Base-by-base conservation (phyloP, 1,140 invertebrate genomes). In the Sycophaga agraensis region DNA sequence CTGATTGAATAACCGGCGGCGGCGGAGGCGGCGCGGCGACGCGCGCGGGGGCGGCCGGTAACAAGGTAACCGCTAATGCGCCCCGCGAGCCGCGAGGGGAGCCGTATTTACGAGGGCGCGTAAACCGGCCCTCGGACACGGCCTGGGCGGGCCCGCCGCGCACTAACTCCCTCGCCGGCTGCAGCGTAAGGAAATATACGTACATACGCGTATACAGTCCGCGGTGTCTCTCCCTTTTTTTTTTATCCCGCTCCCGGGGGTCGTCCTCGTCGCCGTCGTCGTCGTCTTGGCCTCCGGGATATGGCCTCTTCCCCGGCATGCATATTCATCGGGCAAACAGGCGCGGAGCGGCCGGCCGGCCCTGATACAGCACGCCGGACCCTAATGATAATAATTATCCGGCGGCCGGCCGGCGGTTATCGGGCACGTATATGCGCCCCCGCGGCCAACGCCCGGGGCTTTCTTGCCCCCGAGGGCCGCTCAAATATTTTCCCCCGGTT, bases 101-200 rank as follows among this genome's bases (percentile, higher is more conserved):
- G 11, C 12, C 31, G 24, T 63, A 63, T 63, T 63, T 63, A 63
- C 61, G 61, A 63, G 37, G 28, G 22, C 31, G 61, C 61, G 61
- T 63, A 63, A 63, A 63, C 57, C 28, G 11, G 12, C 35, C 69
- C 66, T 66, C 59, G 50, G 67, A 76, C 73, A 76, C 51, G 71
- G 70, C 63, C 67, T 75, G 74, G 74, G 74, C 74, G 74, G 69
- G 55, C 61, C 65, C 61, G 51, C 51, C 40, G 58, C 66, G 64
- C 63, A 66, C 70, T 74, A 73, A 74, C 72, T n/a, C n/a, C n/a
- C n/a, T 73, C 66, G 48, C 48, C 35, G 28, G 31, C 31, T 34
- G 7, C 45, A 19, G 16, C 39, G 16, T 19, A 17, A 42, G 7
- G 17, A n/a, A n/a, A 42, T 5, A 19, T 17, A 7, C 21, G 9